Evolutionary conservation across 2,797 vertebrate genomes (phyloP), one percentile per base, ranked within the genome.

Genomic region (Eulemur mongoz): DNA sequence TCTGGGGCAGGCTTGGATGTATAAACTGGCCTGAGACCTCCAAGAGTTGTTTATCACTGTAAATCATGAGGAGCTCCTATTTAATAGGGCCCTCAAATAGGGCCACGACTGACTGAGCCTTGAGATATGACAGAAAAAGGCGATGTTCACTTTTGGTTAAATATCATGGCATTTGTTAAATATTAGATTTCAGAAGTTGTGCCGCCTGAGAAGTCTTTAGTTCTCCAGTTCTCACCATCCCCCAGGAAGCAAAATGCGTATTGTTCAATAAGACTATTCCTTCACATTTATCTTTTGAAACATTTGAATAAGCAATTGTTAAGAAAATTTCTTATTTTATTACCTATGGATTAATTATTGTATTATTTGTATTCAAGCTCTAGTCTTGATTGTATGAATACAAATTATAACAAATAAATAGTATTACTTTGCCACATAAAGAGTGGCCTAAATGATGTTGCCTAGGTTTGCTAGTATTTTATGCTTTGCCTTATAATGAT

Each of bases 401-500:
- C 4, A 91, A 82, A 85, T 91, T 79, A 43, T 5, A 92, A 67
- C 61, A 70, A 76, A 63, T 61, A 93, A 94, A 54, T 48, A 48
- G 7, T 76, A 65, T 87, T 35, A 69, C 5, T 75, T 95, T 59
- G 91, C 7, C 40, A 32, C 40, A 89, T 94, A 89, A 82, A 93
- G 1, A 43, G 0, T 61, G 13, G 40, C 25, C 38, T 89, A 84
- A 59, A 85, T 92, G 94, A 61, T 59, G 11, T 35, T 81, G 30
- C 11, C 18, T 93, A 63, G 7, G 3, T 69, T 86, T 94, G 17
- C 40, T 76, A 45, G 1, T 57, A 43, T 85, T 75, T 94, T 73
- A 50, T 87, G 43, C 76, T 96, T 94, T 95, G 27, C 40, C 45
- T 89, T 80, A 75, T 59, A 76, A 65, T 52, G 17, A 81, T 75